Evolutionary conservation across 2,888 invertebrate species (phyloP).

Genomic region (Aplocera efformata): DNA sequence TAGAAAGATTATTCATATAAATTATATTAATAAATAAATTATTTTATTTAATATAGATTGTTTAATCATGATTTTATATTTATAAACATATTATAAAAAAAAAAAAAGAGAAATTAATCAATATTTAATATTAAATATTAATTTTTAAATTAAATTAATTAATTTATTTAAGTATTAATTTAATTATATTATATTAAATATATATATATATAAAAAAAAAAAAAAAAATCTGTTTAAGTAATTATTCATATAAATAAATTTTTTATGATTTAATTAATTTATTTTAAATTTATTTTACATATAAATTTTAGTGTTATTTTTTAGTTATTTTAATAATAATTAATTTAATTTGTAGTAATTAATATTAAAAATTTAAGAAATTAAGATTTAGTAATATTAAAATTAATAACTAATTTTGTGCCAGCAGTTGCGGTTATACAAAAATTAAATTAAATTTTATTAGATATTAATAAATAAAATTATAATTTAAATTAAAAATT

Average conservation of each 20-base stretch:
- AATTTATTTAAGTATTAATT: constrained; percentile 6
- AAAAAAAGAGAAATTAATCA: constrained; percentile 32
- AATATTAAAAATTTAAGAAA: constrained; percentile 80
- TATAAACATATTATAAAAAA: constrained; percentile 37
- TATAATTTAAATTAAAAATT: constrained; percentile 51
- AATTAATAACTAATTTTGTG: constrained; percentile 83
- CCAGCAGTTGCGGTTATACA: constrained; percentile 87
- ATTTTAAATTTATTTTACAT: constrained; percentile 77
- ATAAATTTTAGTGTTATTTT: constrained; percentile 70
- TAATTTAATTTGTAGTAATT: constrained; percentile 55
- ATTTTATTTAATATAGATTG: constrained; percentile 32
- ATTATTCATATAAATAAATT: constrained; percentile 51
- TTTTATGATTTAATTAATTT: constrained; percentile 74
- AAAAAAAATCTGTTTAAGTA: constrained; percentile 54
- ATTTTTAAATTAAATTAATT: constrained; percentile 8
- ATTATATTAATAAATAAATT: constrained; percentile 30
- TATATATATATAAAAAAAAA: constrained; percentile 47
- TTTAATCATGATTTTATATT: constrained; percentile 28
- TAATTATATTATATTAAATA: constrained; percentile 7
- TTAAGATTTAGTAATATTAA: constrained; percentile 81
- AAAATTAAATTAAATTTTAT: constrained; percentile 79
- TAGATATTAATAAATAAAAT: constrained; percentile 57
- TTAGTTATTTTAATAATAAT: constrained; percentile 64
- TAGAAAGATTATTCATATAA: constrained; percentile 31
- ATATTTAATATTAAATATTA: constrained; percentile 23